These are phyloP conservation scores for Platycercus adscitus DNA, from an alignment of 2,113 vertebrate species.

Conservation along the genomic window DNA sequence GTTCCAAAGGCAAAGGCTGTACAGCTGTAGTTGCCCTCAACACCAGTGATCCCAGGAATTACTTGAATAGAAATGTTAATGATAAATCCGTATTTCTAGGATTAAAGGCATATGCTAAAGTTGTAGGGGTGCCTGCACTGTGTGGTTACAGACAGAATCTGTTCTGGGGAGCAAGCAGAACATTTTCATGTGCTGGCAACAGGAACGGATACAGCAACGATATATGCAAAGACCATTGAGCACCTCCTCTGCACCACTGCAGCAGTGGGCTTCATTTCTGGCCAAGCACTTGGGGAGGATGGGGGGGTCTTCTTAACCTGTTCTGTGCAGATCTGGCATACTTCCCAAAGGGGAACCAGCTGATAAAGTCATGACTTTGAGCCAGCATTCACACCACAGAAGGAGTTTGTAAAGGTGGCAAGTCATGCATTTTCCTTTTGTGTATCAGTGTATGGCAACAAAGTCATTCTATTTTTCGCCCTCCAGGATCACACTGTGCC, in stretches of 20 bases:
- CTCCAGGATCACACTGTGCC: background rate
- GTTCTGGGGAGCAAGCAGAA: background rate
- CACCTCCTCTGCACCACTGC: background rate
- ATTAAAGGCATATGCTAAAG: background rate
- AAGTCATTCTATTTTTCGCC: background rate
- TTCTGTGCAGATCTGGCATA: background rate
- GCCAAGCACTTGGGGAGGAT: background rate
- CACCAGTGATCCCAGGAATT: background rate
- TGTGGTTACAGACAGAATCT: background rate
- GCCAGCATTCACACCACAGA: background rate
- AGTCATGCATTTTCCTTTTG: background rate
- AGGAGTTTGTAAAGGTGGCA: background rate
- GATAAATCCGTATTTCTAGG: background rate
- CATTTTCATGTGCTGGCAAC: background rate
- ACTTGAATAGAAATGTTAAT: background rate
- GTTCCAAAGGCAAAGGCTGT: background rate
- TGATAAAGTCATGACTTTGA: background rate
- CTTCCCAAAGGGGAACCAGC: background rate
- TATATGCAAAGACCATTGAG: background rate
- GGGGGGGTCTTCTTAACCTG: background rate
- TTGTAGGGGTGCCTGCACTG: background rate
- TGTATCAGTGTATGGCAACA: background rate
- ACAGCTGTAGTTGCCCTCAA: background rate
- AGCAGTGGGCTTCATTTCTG: background rate
- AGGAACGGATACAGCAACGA: fast-evolving